These are phyloP conservation scores for Serranus cabrilla DNA, from an alignment of 2,797 vertebrate species.

Conservation along the genomic window DNA sequence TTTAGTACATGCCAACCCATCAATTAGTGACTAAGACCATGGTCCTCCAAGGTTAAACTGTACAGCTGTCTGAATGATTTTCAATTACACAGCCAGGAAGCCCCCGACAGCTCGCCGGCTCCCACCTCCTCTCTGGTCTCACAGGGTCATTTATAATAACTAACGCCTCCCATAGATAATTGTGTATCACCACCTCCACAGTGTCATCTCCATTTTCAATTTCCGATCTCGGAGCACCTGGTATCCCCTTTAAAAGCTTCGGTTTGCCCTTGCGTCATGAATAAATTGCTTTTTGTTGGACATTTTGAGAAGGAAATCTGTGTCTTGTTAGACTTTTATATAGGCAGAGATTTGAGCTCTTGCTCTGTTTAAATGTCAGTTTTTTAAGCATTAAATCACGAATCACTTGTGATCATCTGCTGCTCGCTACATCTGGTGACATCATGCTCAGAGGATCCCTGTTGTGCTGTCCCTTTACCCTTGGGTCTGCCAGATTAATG, in stretches of 20 bases:
- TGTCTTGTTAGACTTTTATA: slow-evolving; percentile 10
- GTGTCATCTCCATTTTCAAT: slow-evolving; percentile 74
- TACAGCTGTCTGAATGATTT: slow-evolving; percentile 87
- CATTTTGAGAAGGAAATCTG: not conserved
- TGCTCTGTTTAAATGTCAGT: slow-evolving; percentile 4
- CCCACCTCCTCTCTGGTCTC: slow-evolving; percentile 62
- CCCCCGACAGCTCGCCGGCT: slow-evolving; percentile 63
- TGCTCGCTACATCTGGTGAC: slow-evolving; percentile 50
- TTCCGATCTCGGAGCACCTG: slow-evolving; percentile 65
- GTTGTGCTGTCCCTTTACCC: slow-evolving; percentile 78
- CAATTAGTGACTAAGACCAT: slow-evolving; percentile 82
- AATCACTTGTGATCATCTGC: slow-evolving; percentile 42
- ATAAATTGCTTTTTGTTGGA: slow-evolving; percentile 49
- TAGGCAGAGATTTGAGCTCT: slow-evolving; percentile 15
- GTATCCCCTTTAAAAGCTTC: slow-evolving; percentile 31
- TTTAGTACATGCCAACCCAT: slow-evolving; percentile 74
- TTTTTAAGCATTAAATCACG: slow-evolving; percentile 31
- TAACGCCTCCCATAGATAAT: slow-evolving; percentile 67
- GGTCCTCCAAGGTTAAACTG: slow-evolving; percentile 86
- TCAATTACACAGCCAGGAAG: slow-evolving; percentile 83
- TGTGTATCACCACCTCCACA: slow-evolving; percentile 64
- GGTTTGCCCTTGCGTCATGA: slow-evolving; percentile 23
- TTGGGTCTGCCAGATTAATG: slow-evolving; percentile 82
- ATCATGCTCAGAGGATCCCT: slow-evolving; percentile 50
- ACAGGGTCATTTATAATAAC: slow-evolving; percentile 77